Evolutionary conservation across 2,113 vertebrate species (phyloP), one percentile per base, ranked within the genome.

Genomic region (Cettia cetti): DNA sequence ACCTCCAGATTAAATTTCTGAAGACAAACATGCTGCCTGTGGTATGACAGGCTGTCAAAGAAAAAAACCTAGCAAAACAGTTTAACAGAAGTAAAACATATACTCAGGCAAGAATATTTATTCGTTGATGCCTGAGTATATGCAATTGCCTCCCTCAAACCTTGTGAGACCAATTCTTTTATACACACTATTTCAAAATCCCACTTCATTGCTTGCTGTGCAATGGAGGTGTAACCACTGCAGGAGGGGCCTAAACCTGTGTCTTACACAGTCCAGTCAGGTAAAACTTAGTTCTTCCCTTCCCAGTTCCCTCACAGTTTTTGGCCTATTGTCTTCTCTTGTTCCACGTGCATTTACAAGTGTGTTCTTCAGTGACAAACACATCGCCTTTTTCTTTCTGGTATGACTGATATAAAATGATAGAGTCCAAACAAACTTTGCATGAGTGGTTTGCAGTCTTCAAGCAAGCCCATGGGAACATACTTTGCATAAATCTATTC

Each of bases 71-170:
- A 66, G 4, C 31, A 53, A 79, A 90, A 40, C 6, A 52, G 20
- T 26, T 71, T 37, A 49, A 68, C 10, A 18, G 44, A 83, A 60
- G 13, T 0, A 1, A 57, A 74, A 75, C 10, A 20, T 17, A 59
- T 10, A 15, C 23, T 64, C 12, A 40, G 31, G 6, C 10, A 59
- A 81, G 31, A 74, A 30, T 37, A 69, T n/a, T 52, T 60, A 45
- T 57, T 82, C 60, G 8, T 59, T 18, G 2, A 27, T 84, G 30
- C 13, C 20, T 0, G 1, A 28, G 6, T 11, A 31, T 2, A 17
- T 1, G 6, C 22, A 37, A 31, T 21, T 70, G 16, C 47, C 22
- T 72, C 31, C 49, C 26, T 49, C 20, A 45, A 47, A 80, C 15
- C 10, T 64, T 57, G 21, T 66, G 27, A 60, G 16, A 28, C 8